Conservation (phyloP, 1,140 invertebrate genomes). For the Oscheius sp. region DNA sequence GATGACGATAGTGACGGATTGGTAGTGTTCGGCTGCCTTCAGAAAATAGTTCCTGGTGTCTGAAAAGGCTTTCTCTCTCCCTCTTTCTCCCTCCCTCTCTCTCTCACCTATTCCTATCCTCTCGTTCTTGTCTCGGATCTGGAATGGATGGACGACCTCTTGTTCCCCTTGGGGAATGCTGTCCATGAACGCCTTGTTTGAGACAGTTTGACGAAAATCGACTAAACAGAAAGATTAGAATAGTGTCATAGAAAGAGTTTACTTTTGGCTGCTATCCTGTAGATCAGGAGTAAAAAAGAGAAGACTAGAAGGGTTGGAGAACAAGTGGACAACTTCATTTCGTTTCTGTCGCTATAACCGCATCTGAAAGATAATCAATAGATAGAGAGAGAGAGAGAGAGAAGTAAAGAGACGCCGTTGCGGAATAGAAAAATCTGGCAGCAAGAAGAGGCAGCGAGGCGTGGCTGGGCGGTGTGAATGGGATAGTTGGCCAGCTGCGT, state of each 20-base stretch:
- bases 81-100: neutral
- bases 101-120: conserved; percentile 53
- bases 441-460: too few relatives aligned
- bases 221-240: too few relatives aligned
- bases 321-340: too few relatives aligned
- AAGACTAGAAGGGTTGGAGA: neutral
- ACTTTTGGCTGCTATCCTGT: too few relatives aligned
- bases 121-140: conserved; percentile 60
- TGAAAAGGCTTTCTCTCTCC: neutral
- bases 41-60: conserved; percentile 59
- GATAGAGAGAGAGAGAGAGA: too few relatives aligned
- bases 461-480: neutral
- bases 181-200: conserved; percentile 57
- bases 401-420: too few relatives aligned
- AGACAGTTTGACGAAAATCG: conserved; percentile 51
- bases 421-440: too few relatives aligned
- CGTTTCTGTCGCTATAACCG: too few relatives aligned
- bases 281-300: neutral
- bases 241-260: too few relatives aligned
- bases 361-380: too few relatives aligned
- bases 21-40: conserved; percentile 54
- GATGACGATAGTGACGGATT: conserved; percentile 57
- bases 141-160: conserved; percentile 59
- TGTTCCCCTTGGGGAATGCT: conserved; percentile 56
- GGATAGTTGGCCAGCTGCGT: conserved; percentile 9